phyloP scores from a whole-genome alignment of 1,140 invertebrate species.

The Drosophila elegans region DNA sequence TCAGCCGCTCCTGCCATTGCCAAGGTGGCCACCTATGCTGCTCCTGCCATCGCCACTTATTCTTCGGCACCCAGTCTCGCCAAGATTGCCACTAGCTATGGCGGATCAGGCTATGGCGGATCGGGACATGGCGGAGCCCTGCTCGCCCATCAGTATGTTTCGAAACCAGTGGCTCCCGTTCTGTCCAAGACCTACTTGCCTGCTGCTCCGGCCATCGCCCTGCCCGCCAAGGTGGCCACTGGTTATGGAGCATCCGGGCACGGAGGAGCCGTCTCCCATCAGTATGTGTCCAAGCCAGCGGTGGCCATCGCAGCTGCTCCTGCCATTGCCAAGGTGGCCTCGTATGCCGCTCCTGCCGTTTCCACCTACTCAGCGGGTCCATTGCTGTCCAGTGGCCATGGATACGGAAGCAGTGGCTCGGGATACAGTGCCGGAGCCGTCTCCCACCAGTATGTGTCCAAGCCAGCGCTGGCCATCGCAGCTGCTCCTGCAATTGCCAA shows the following conservation, averaged over 20 bases:
- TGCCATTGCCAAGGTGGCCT: slow-evolving; percentile 32
- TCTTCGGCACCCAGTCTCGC: slow-evolving; percentile 45
- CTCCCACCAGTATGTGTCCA: slow-evolving; percentile 73
- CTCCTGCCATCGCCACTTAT: slow-evolving; percentile 40
- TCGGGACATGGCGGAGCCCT: slow-evolving; percentile 43
- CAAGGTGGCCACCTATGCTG: slow-evolving; percentile 27
- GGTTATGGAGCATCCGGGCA: slow-evolving; percentile 28
- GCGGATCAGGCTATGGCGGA: slow-evolving; percentile 23
- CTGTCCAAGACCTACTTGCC: slow-evolving; percentile 27
- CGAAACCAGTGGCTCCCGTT: slow-evolving; percentile 50
- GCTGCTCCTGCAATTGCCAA: slow-evolving; percentile 51
- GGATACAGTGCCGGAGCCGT: slow-evolving; percentile 50
- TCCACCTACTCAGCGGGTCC: slow-evolving; percentile 43
- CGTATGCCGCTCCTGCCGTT: slow-evolving; percentile 43
- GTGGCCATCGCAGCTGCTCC: slow-evolving; percentile 47
- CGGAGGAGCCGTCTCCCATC: slow-evolving; percentile 58
- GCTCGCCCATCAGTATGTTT: slow-evolving; percentile 63
- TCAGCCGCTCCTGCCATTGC: slow-evolving; percentile 41
- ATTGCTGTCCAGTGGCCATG: slow-evolving; percentile 34
- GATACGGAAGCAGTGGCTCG: slow-evolving; percentile 34
- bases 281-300: slow-evolving; percentile 63
- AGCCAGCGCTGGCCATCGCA: slow-evolving; percentile 50
- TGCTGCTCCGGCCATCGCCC: slow-evolving; percentile 19
- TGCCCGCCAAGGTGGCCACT: slow-evolving; percentile 19
- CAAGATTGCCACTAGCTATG: slow-evolving; percentile 47